Percentiles rank a stretch among this genome's conserved stretches.
Conservation (phyloP, 2,888 invertebrate genomes). For the Lepidochrysops patricia region DNA sequence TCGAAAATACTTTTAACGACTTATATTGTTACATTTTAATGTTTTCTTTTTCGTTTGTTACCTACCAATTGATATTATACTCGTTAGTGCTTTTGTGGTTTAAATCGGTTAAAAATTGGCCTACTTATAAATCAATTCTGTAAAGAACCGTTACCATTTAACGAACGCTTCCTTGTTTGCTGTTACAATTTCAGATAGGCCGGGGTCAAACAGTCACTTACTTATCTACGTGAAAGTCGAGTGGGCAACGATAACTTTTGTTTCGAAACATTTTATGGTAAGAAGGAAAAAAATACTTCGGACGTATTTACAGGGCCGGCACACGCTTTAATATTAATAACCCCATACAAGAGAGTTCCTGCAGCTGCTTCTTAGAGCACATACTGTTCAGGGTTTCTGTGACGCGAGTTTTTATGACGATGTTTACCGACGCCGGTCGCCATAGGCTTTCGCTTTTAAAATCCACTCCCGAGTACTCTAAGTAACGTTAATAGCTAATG, state of each 20-base stretch:
- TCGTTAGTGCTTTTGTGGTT: background rate
- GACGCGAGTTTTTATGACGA: slow-evolving; percentile 53
- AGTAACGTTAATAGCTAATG: slow-evolving; percentile 10
- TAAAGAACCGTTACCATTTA: background rate
- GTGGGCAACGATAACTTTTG: slow-evolving; percentile 8
- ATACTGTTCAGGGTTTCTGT: slow-evolving; percentile 33
- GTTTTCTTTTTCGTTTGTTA: too few species aligned
- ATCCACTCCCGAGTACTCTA: slow-evolving; percentile 36
- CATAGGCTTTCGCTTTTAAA: slow-evolving; percentile 34
- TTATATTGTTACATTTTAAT: background rate
- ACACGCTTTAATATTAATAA: slow-evolving; percentile 66
- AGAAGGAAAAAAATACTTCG: slow-evolving; percentile 26
- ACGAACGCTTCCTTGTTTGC: slow-evolving; percentile 11
- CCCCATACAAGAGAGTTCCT: slow-evolving; percentile 51
- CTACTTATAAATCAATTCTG: background rate
- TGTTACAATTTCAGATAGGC: slow-evolving; percentile 2
- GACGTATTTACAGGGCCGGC: slow-evolving; percentile 49
- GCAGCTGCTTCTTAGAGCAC: slow-evolving; percentile 35
- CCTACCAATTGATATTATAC: background rate
- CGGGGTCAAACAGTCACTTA: background rate
- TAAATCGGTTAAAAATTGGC: background rate
- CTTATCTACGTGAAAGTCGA: slow-evolving; percentile 1
- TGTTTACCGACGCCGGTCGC: slow-evolving; percentile 54
- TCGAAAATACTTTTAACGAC: background rate
- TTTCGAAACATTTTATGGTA: slow-evolving; percentile 14